Conservation (phyloP, 35 echinoderm and acorn worm species). For the Stichopus chloronotus region DNA sequence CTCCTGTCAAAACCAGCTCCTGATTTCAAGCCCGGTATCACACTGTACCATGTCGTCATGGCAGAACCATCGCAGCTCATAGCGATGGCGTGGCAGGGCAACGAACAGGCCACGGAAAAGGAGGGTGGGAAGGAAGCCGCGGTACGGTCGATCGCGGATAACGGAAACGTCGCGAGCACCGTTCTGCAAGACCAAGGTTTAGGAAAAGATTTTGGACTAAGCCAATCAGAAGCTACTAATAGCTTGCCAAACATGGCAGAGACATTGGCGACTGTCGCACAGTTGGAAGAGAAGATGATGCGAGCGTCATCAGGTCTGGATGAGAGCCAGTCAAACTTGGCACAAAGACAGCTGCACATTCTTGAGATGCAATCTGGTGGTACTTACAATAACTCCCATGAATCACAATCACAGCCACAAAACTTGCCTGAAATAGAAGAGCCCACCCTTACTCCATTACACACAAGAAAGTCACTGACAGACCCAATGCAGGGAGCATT, state of each 20-base stretch:
- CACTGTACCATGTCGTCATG: constrained; percentile 26
- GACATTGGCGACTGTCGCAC: constrained; percentile 20
- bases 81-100: constrained; percentile 3
- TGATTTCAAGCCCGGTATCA: constrained; percentile 27
- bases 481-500: background rate
- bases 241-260: constrained; percentile 21
- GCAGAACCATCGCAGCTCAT: constrained; percentile 12
- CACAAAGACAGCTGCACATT: background rate
- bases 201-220: background rate
- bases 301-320: background rate
- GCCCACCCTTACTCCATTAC: background rate
- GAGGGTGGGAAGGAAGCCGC: background rate
- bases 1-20: constrained; percentile 4
- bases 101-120: background rate
- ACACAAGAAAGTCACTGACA: background rate
- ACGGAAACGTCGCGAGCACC: background rate
- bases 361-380: background rate
- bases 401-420: background rate
- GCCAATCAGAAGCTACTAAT: background rate
- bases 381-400: background rate
- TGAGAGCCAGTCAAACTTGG: background rate
- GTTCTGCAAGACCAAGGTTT: background rate
- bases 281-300: constrained; percentile 12
- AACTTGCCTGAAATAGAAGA: background rate
- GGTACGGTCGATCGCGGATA: background rate